phyloP scores from a whole-genome alignment of 2,888 invertebrate genomes.

The Drosophila neoperkinsi region DNA sequence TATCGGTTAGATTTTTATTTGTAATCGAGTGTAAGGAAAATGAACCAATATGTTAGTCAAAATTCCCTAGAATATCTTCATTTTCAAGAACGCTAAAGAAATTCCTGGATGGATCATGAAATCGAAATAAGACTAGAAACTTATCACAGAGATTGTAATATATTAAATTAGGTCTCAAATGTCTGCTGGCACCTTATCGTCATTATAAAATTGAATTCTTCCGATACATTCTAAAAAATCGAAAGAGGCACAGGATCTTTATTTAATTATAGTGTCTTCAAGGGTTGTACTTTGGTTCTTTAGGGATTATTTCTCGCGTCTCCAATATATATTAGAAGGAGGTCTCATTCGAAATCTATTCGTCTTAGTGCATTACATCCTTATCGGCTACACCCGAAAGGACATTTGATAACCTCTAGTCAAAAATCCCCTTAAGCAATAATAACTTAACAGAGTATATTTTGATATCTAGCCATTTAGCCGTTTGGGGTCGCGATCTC shows the following conservation, averaged over 20 bases:
- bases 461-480: neutral
- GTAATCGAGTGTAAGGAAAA: neutral
- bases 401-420: neutral
- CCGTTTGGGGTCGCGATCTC: too few relatives aligned
- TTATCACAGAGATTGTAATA: too few relatives aligned
- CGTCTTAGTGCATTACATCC: neutral
- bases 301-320: neutral
- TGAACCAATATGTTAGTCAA: neutral
- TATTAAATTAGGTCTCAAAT: too few relatives aligned
- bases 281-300: neutral
- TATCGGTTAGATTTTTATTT: neutral
- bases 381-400: neutral
- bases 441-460: neutral
- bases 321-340: neutral
- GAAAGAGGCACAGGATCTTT: too few relatives aligned
- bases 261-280: neutral
- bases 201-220: neutral
- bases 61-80: neutral
- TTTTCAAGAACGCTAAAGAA: neutral
- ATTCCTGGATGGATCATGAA: neutral
- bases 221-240: neutral
- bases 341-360: neutral
- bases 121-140: too few relatives aligned
- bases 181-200: too few relatives aligned
- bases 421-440: neutral